Evolutionary conservation across 2,888 invertebrate species (phyloP), one percentile per base, ranked within the genome.

Genomic region (Germaria angustata): DNA sequence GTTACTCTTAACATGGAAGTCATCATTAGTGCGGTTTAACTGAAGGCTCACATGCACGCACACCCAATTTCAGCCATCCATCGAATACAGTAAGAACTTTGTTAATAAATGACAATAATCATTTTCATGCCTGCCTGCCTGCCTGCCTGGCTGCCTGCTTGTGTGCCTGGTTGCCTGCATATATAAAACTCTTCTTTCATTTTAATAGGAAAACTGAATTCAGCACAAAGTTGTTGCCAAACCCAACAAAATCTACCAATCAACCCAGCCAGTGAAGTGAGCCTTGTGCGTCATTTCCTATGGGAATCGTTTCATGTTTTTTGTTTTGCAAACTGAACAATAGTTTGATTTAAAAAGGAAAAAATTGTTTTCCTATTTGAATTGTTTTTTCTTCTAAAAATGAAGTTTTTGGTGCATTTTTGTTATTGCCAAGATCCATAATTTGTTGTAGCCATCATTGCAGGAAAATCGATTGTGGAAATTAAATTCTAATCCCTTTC

Each of bases 271-370:
- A 61, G 53, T n/a, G n/a, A n/a, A n/a, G n/a, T n/a, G n/a, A n/a
- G n/a, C 53, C 77, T 75, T 75, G 79, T 82, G 82, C 82, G 82
- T 82, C 79, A 79, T 82, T 82, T 82, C 82, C 82, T 82, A 82
- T 79, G 82, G 79, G 82, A 82, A 81, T 81, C 66, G 32, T 36
- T 79, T 65, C 2, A 39, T 15, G 32, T 49, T 72, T 72, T 57
- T 34, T 72, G n/a, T 72, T 53, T 9, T 57, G 36, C 15, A 22
- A 41, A 39, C 44, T 36, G 15, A 55, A 65, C 73, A 75, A 65
- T 75, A 53, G 53, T 71, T 61, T 9, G 28, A n/a, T n/a, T 57
- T 75, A 44, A 13, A 36, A 65, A 24, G 41, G 24, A 22, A 55
- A 65, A 17, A 46, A 65, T 55, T 41, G 17, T 36, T 65, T 53